Evolutionary conservation across 2,888 invertebrate genomes (phyloP).

Genomic region (Drosophila macrospina): DNA sequence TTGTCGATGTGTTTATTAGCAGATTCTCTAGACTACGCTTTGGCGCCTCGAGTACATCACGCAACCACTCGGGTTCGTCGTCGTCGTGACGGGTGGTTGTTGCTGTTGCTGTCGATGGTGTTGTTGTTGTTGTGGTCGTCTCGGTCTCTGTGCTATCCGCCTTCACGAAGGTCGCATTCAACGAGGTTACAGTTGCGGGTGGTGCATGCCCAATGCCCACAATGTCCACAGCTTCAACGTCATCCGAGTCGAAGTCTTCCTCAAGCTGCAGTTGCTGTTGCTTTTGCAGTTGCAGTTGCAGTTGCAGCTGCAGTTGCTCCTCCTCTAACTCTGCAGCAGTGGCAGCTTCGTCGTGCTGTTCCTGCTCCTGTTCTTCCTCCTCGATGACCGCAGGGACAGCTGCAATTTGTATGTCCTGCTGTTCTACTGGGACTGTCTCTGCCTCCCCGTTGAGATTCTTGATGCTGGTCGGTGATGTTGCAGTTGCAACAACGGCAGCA

Average conservation of each 20-base stretch:
- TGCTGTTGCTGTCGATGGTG: conserved; percentile 83
- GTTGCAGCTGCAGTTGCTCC: conserved; percentile 7
- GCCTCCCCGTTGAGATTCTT: conserved; percentile 82
- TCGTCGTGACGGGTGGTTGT: conserved; percentile 86
- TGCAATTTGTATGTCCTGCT: conserved; percentile 61
- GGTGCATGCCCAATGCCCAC: conserved; percentile 76
- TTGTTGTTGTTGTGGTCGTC: conserved; percentile 58
- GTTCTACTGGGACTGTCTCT: conserved; percentile 1
- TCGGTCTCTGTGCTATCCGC: conserved; percentile 69
- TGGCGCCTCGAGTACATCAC: conserved; percentile 87
- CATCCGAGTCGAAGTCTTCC: conserved; percentile 79
- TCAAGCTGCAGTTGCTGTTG: conserved; percentile 19
- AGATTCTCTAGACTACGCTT: conserved; percentile 84
- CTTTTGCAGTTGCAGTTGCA: not conserved
- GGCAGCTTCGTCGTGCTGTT: conserved; percentile 16
- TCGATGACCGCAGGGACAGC: conserved; percentile 40
- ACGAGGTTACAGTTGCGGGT: conserved; percentile 27
- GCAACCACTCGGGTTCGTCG: conserved; percentile 87
- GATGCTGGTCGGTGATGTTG: conserved; percentile 78
- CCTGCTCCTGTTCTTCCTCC: conserved; percentile 31
- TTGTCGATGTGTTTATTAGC: conserved; percentile 62
- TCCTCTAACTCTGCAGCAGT: conserved; percentile 23
- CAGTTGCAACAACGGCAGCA: conserved; percentile 83
- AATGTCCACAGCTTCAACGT: conserved; percentile 76
- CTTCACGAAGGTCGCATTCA: conserved; percentile 71